Evolutionary conservation across 2,797 vertebrate species (phyloP), one percentile per base, ranked within the genome.

Genomic region (Sylvilagus floridanus): DNA sequence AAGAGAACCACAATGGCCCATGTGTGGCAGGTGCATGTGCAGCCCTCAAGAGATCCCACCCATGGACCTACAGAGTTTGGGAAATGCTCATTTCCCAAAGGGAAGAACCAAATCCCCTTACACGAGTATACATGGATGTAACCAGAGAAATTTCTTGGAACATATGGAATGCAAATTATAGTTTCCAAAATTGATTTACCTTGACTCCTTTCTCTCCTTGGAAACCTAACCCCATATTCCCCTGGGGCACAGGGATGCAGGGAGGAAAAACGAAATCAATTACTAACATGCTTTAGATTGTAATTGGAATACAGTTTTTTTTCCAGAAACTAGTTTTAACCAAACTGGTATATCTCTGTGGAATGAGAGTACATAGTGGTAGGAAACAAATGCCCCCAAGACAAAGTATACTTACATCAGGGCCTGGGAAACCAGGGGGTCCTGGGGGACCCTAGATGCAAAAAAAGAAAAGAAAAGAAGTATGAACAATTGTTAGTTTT

Each of bases 121-220:
- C 16, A 90, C 32, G 84, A 91, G 30, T 37, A 88, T 37, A 83
- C 37, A 77, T n/a, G 47, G 90, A 21, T 35, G 22, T 47, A 85
- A 68, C 16, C 28, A 90, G 71, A 95, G 47, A 83, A 12, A 10
- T 62, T 96, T 93, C 50, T 85, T 71, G 42, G 60, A 91, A 19
- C 22, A 62, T 26, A 54, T 82, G 32, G 63, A 91, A 95, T 66
- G 26, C 52, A 93, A 68, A 88, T 12, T 52, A 14, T 68, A 85
- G 91, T 91, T 94, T 83, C 28, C 32, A 93, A 88, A 77, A 92
- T 94, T 87, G 93, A 90, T 96, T 72, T 99, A 99, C 99, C 99
- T 99, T 99, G 97, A 99, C 99, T 98, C 99, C 99, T 98, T 97
- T 99, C 92, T 99, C 99, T 98, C 99, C 99, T 98, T 98, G 98